phyloP scores from a whole-genome alignment of 1,140 invertebrate species.

The Rhagoletis zephyria region DNA sequence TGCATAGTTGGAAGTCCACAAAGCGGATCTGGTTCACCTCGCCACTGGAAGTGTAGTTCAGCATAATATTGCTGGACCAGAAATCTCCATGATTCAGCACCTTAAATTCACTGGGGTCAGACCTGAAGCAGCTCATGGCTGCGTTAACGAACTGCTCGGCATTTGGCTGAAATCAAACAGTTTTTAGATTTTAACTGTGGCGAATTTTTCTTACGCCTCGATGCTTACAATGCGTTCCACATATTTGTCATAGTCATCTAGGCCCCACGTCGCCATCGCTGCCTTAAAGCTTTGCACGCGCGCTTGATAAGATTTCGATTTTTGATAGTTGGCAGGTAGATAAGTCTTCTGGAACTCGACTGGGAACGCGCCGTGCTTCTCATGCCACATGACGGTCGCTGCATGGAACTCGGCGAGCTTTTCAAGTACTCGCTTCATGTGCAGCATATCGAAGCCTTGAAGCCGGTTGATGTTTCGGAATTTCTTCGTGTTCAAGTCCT shows the following conservation, averaged over 20 bases:
- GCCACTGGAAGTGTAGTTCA: conserved; percentile 66
- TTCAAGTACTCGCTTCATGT: conserved; percentile 75
- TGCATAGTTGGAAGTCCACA: conserved; percentile 73
- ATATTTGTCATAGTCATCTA: conserved; percentile 65
- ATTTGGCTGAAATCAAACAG: conserved; percentile 61
- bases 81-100: conserved; percentile 80
- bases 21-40: conserved; percentile 70
- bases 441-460: conserved; percentile 75
- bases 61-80: conserved; percentile 73
- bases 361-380: conserved; percentile 63
- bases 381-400: conserved; percentile 71
- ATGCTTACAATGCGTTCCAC: conserved; percentile 64
- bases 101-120: conserved; percentile 75
- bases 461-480: conserved; percentile 76
- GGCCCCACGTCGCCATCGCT: conserved; percentile 67
- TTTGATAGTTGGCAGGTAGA: conserved; percentile 66
- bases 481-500: conserved; percentile 76
- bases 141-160: conserved; percentile 65
- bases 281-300: conserved; percentile 66
- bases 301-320: conserved; percentile 68
- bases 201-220: conserved; percentile 60
- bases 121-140: conserved; percentile 63
- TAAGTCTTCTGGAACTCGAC: conserved; percentile 68
- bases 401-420: conserved; percentile 77
- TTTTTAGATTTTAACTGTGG: conserved; percentile 54